Base-by-base conservation (phyloP, 2,113 vertebrate genomes). In the Festucalex cinctus region DNA sequence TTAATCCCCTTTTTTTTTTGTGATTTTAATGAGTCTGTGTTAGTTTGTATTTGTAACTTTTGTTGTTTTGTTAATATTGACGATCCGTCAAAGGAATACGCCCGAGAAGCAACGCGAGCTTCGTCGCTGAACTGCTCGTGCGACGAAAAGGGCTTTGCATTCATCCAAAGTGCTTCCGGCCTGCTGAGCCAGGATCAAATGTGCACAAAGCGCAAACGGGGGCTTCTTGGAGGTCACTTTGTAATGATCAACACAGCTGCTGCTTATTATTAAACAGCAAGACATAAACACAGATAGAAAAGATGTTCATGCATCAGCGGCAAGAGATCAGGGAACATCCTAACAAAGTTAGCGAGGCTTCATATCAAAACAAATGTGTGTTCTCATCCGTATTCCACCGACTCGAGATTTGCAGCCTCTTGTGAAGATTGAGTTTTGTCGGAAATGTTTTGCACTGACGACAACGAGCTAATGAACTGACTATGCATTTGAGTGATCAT, bases 401-500 rank as follows among this genome's bases (percentile, higher is more conserved):
- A 60, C 35, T 57, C 28, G 16, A 57, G 26, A 57, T 57, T n/a
- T 57, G 19, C 14, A 17, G 26, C 57, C 36, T 13, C 60, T n/a
- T 41, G 60, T 17, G 37, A 62, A 41, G 28, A 36, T 35, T 58
- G 51, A 51, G 57, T 56, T 64, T 57, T 28, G 44, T 46, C 63
- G 59, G 17, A 66, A 64, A 64, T 39, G 13, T 22, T 44, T 53
- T 61, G 57, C 74, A 63, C 57, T 69, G 44, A 56, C 16, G 5
- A 16, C 22, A 70, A 65, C 36, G 0, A 65, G 36, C 53, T 43
- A 37, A 68, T n/a, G 49, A 66, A 67, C 69, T 64, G 70, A 79
- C 87, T 89, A 88, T 89, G 89, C 87, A 90, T 83, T 71, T 56
- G 6, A 81, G n/a, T 81, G 64, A 76, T 57, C 2, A 58, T 41